These are phyloP conservation scores for Sphaerodactylus townsendi DNA, from an alignment of 2,113 vertebrate species.

Conservation along the genomic window DNA sequence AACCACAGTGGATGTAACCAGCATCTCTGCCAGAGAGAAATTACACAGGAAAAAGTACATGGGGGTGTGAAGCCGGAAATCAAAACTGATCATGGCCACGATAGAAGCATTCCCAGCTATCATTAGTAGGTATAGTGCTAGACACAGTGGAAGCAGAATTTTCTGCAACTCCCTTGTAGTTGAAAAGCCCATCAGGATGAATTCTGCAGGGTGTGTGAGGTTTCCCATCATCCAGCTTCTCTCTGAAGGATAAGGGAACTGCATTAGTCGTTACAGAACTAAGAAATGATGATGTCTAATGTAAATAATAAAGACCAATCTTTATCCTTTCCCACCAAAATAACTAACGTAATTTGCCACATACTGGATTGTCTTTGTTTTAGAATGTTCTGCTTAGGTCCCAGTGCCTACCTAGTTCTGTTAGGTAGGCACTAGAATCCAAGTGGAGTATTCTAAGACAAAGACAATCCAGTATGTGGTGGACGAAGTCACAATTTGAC, in stretches of 20 bases:
- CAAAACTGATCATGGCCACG: not conserved
- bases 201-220: not conserved
- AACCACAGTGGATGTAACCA: slow-evolving; percentile 31
- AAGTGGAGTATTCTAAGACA: no score
- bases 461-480: no score
- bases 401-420: no score
- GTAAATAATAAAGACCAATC: not conserved
- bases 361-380: no score
- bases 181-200: slow-evolving; percentile 33
- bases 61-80: slow-evolving; percentile 29
- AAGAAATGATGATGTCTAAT: not conserved
- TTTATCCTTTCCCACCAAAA: no score
- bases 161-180: not conserved
- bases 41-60: slow-evolving; percentile 42
- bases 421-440: no score
- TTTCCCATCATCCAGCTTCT: slow-evolving; percentile 1
- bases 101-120: slow-evolving; percentile 12
- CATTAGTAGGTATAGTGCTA: slow-evolving; percentile 1
- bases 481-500: no score
- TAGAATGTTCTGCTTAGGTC: no score
- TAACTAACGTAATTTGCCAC: no score
- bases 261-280: not conserved
- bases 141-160: slow-evolving; percentile 16
- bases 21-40: slow-evolving; percentile 30
- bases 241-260: not conserved